phyloP scores from a whole-genome alignment of 2,888 invertebrate genomes.

The Heliconius cydno region DNA sequence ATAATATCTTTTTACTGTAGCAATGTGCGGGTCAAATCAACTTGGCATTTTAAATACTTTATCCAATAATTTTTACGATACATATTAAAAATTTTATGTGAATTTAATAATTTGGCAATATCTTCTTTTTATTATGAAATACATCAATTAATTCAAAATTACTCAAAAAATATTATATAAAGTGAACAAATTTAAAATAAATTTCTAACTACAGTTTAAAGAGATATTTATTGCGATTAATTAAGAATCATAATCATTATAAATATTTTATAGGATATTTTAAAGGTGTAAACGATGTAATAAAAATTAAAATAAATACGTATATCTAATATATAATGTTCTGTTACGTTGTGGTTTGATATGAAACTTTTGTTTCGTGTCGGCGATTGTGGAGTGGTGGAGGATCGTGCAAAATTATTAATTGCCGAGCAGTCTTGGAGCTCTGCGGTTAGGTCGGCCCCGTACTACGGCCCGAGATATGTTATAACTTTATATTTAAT shows the following conservation, averaged over 20 bases:
- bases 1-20: no score
- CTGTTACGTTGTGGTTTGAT: constrained; percentile 24
- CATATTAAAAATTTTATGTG: background rate
- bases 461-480: constrained; percentile 62
- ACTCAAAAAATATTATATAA: background rate
- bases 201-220: background rate
- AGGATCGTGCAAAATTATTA: constrained; percentile 76
- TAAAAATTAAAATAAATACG: constrained; percentile 23
- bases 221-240: background rate
- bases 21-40: no score
- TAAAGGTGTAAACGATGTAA: constrained; percentile 14
- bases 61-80: no score
- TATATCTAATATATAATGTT: constrained; percentile 26
- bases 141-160: background rate
- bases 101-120: background rate
- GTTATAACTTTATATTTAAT: constrained; percentile 35
- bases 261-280: constrained; percentile 7
- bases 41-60: no score
- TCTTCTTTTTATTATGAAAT: background rate
- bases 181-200: background rate
- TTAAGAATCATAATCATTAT: background rate
- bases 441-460: constrained; percentile 53
- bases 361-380: constrained; percentile 46
- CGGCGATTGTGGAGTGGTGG: constrained; percentile 58
- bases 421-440: constrained; percentile 70